Evolutionary conservation across 2,113 vertebrate genomes (phyloP).

Genomic region (Bubalus kerabau): DNA sequence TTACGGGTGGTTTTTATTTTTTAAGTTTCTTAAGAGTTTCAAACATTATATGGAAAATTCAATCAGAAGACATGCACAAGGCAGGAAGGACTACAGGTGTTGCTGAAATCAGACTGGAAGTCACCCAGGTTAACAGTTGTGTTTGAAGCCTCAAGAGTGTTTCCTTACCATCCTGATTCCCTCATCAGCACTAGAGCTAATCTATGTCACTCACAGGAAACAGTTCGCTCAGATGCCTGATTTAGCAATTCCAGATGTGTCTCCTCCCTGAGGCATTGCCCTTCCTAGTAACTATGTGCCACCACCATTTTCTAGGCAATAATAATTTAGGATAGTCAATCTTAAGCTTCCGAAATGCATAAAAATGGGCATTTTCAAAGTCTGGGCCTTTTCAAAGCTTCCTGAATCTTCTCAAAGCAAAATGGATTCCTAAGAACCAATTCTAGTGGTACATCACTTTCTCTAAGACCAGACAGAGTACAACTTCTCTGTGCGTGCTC

Average conservation of each 20-base stretch:
- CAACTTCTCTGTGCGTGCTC: neutral
- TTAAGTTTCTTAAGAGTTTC: neutral
- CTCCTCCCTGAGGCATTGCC: neutral
- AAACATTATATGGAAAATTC: neutral
- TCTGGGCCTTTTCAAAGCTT: neutral
- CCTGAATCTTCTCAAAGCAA: neutral
- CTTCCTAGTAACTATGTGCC: neutral
- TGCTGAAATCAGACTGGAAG: neutral
- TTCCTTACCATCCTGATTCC: neutral
- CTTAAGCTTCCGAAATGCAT: neutral
- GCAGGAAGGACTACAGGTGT: neutral
- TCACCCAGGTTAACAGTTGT: neutral
- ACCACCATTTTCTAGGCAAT: neutral
- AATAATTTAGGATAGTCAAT: neutral
- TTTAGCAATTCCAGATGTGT: neutral
- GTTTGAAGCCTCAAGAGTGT: neutral
- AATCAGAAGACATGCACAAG: rapidly evolving
- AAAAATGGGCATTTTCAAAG: neutral
- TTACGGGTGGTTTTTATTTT: neutral
- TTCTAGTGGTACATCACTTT: rapidly evolving
- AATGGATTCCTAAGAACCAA: neutral
- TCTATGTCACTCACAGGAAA: neutral
- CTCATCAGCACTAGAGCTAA: neutral
- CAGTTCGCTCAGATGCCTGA: neutral
- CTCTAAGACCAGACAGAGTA: neutral